phyloP scores from a whole-genome alignment of 2,888 invertebrate genomes.

The Drosophila mulleri region DNA sequence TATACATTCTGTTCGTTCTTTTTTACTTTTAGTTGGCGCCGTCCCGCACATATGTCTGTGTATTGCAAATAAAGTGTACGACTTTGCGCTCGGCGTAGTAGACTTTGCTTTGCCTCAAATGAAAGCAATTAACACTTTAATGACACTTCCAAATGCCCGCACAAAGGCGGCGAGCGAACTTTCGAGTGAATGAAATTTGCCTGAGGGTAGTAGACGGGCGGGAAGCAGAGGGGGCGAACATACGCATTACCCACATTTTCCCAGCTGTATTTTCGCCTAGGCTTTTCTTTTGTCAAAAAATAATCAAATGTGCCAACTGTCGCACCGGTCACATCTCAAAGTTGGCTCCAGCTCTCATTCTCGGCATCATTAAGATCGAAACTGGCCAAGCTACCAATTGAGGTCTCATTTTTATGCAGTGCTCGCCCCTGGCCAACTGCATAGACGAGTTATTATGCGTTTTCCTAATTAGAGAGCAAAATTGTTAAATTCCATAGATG shows the following conservation, averaged over 20 bases:
- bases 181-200: conserved; percentile 6
- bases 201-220: background rate
- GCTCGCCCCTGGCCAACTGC: conserved; percentile 28
- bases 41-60: conserved; percentile 24
- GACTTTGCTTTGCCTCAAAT: conserved; percentile 47
- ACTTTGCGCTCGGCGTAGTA: conserved; percentile 33
- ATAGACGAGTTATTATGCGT: conserved; percentile 60
- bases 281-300: conserved; percentile 6
- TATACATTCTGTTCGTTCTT: background rate
- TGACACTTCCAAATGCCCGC: conserved; percentile 68
- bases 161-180: conserved; percentile 27
- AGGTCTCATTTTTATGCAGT: conserved; percentile 20
- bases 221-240: background rate
- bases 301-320: conserved; percentile 13
- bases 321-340: conserved; percentile 5
- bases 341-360: conserved; percentile 5
- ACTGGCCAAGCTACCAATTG: conserved; percentile 50
- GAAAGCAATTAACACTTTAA: conserved; percentile 79
- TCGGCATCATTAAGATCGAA: conserved; percentile 59
- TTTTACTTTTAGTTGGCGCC: conserved; percentile 12
- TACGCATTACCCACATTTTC: conserved; percentile 31
- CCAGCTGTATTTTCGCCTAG: conserved; percentile 29
- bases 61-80: conserved; percentile 33
- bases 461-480: conserved; percentile 63
- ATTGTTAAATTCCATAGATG: conserved; percentile 30